Evolutionary conservation across 2,113 vertebrate genomes (phyloP), one percentile per base, ranked within the genome.

Genomic region (Bos indicus): DNA sequence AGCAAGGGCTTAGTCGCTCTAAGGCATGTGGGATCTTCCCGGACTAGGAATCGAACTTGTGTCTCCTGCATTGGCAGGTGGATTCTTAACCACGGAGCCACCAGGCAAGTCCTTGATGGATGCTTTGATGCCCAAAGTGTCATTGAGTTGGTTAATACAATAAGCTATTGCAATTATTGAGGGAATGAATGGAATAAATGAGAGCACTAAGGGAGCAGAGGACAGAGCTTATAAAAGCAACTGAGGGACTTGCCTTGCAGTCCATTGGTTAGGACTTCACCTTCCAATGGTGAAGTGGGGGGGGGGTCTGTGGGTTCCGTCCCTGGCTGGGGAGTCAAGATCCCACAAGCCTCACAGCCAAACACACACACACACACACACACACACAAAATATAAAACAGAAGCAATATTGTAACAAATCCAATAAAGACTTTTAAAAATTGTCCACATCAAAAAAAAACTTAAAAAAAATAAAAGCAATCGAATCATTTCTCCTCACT

Each of bases 281-380:
- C 21, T 77, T 26, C 71, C 71, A 26, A 0, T 12, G 2, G n/a
- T 21, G 36, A 36, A 40, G 40, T 26, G 2, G 6, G 1, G 21
- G 12, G 56, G 56, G 1, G 19, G 67, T 23, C 17, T 77, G 23
- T 43, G 71, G 23, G 21, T 77, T 26, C 1, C 1, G 71, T 77
- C 12, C 71, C 40, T 43, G 67, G 21, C 7, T 77, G 23, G 71
- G 40, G 23, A 77, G 71, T 77, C 40, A 77, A 43, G 40, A 77
- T 77, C 71, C 40, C 71, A 43, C 23, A 43, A 43, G 71, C 23
- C 25, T 43, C 40, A 25, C 12, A 25, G 71, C 23, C 21, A 74
- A 74, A 60, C 0, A 33, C 14, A 60, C 11, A 13, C 6, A 13
- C 6, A 28, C 2, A 21, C 43, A 43, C 43, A 59, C 0, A 33